phyloP scores from a whole-genome alignment of 2,797 vertebrate species.

The Centropyge bicolor region DNA sequence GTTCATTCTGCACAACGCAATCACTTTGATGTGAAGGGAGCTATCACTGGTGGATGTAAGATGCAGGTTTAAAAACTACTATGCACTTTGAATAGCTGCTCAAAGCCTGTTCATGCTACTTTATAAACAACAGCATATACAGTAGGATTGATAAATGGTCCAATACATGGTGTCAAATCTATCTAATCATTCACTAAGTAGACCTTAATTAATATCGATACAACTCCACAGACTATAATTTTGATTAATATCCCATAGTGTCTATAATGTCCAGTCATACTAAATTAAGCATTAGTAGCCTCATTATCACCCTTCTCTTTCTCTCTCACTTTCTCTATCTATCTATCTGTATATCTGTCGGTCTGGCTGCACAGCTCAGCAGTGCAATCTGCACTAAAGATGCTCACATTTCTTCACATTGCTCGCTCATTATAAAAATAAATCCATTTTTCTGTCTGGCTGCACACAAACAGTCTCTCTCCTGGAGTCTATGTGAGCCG shows the following conservation, averaged over 20 bases:
- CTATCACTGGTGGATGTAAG: slow-evolving; percentile 1
- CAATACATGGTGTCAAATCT: slow-evolving; percentile 32
- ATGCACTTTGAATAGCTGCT: slow-evolving; percentile 1
- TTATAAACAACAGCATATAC: not conserved
- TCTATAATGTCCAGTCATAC: slow-evolving; percentile 14
- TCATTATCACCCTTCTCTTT: slow-evolving; percentile 18
- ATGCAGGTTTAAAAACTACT: slow-evolving; percentile 13
- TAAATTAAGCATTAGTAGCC: slow-evolving; percentile 19
- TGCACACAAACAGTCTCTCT: slow-evolving; percentile 33
- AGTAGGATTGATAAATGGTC: slow-evolving; percentile 6
- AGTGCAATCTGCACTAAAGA: slow-evolving; percentile 39
- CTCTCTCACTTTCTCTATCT: slow-evolving; percentile 38
- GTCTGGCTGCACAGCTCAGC: slow-evolving; percentile 44
- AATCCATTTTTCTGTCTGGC: slow-evolving; percentile 12
- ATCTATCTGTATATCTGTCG: slow-evolving; percentile 40
- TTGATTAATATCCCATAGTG: slow-evolving; percentile 37
- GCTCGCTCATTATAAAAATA: slow-evolving; percentile 46
- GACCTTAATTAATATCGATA: slow-evolving; percentile 36
- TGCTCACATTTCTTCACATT: slow-evolving; percentile 35
- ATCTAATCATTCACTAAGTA: slow-evolving; percentile 33
- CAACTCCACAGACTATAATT: slow-evolving; percentile 36
- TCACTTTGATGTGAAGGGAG: slow-evolving; percentile 33
- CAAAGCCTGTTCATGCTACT: not conserved
- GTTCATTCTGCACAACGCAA: slow-evolving; percentile 34
- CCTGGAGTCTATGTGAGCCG: slow-evolving; percentile 12